Base-by-base conservation (phyloP, 2,113 vertebrate genomes). In the Ovis canadensis region DNA sequence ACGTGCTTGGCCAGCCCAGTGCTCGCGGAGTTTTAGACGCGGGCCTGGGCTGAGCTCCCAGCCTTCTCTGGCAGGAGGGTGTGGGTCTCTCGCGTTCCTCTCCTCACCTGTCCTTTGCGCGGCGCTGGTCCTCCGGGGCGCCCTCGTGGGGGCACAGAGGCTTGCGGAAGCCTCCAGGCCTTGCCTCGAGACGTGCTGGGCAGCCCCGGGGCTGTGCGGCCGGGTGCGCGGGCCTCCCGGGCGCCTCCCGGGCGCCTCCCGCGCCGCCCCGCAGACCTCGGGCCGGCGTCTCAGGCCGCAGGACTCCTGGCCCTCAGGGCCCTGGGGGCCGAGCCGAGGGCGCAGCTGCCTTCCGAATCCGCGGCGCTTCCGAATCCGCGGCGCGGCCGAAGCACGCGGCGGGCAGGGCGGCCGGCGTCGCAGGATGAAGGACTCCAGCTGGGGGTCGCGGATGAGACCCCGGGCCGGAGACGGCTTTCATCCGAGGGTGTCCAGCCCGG, bases 361-460 rank as follows among this genome's bases (percentile, higher is more conserved):
- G 57, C 7, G 14, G 3, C 33, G 45, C 7, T n/a, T n/a, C n/a
- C n/a, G n/a, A n/a, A 0, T 40, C 91, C 67, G 57, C 7, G 14
- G 3, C 33, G 45, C 7, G 10, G 31, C 10, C 17, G 55, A 90
- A 54, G 62, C 31, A 1, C 13, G 5, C 23, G 27, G 33, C 57
- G 55, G 33, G 29, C 4, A 17, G 36, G 33, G 52, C n/a, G 14
- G 4, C 62, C 52, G 4, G 0, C 15, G 3, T 40, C 45, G 33
- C 0, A 4, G 33, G 36, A 48, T 3, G 0, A 2, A 12, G 86
- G 71, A 1, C 33, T 59, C 45, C 36, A 6, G 40, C 52, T 60
- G 17, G 57, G 31, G 52, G 31, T 31, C 1, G 1, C 23, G 15
- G 25, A 23, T 6, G n/a, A 12, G 67, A 23, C n/a, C 3, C 33